Base-by-base conservation (phyloP, 2,888 invertebrate species). In the Celastrina argiolus region DNA sequence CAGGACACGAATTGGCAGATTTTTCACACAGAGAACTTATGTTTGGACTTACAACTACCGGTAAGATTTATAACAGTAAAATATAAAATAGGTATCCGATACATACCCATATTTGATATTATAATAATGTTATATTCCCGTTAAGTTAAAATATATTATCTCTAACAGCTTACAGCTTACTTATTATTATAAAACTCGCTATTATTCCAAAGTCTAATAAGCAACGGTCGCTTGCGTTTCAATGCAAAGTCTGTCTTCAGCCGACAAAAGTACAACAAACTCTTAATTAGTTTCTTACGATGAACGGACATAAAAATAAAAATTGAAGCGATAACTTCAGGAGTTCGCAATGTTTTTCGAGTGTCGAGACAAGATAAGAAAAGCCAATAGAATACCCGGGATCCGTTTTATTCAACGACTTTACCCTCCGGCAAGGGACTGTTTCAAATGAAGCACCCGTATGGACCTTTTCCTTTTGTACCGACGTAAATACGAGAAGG, bases 1-100 rank as follows among this genome's bases (percentile, higher is more conserved):
- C 95, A 66, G 96, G 96, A 68, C 94, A 94, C 82, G 96, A 96
- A 83, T 92, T 96, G 73, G 96, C 97, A 12, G 95, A 96, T 80
- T 96, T 97, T 82, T 94, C 96, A 2, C 94, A 95, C 72, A 93
- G 96, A 74, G 96, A 97, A 84, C 92, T 98, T 56, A 90, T 98
- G 69, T 96, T 97, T 81, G 96, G 97, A 67, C 93, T 97, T 45
- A 97, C 97, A 63, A 95, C 95, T 65, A 93, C 95, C 75, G 92
- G 93, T 85, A 66, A 56, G 12, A 42, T 12, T 63, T 34, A 18
- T 18, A 10, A 65, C 41, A 5, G 4, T 7, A 10, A 56, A 12
- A 26, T 8, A 18, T 45, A 45, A 45, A 8, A 42, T n/a, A n/a
- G 16, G 1, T 2, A 42, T 16, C 16, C 7, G 7, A 7, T 42